Base-by-base conservation (phyloP, 2,888 invertebrate genomes). In the Alentia gelatinosa region DNA sequence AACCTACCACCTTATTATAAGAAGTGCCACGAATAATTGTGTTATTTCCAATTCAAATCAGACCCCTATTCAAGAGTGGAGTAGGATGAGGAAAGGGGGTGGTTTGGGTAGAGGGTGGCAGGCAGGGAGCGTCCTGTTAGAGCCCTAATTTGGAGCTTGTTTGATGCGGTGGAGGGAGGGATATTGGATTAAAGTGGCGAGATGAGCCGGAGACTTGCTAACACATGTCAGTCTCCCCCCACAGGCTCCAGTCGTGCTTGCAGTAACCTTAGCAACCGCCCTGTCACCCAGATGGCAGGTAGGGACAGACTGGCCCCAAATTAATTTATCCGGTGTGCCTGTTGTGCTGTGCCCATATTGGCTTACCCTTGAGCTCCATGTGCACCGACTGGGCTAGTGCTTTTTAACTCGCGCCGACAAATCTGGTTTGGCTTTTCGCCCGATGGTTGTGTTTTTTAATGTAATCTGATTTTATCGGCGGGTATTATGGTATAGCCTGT, bases 231-330 rank as follows among this genome's bases (percentile, higher is more conserved):
- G 35, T 23, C 12, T 19, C 56, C 26, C 33, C 26, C 1, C 35
- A 12, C 30, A n/a, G 68, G 68, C 39, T 79, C 5, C 79, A 7
- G n/a, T 56, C n/a, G 56, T 19, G 56, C 56, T 56, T 83, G 39
- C 39, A 39, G 83, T 83, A 83, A 83, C 83, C 83, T 83, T 83
- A 83, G 83, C 83, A 83, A 83, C 83, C 40, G 39, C n/a, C 23
- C 75, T 75, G 83, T 83, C 40, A 23, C 83, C 39, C 83, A 83
- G 83, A 83, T 83, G 83, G 83, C 39, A 40, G 83, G 39, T n/a
- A 39, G 37, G 37, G 83, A 39, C 75, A 75, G 75, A 33, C 37
- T 37, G 83, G 68, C 37, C 33, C 68, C 39, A 75, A 39, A 37
- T 83, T 83, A 83, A 83, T 83, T 83, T 37, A 39, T 23, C 30